Conservation (phyloP, 2,888 invertebrate genomes). For the Xestia rhomboidea region DNA sequence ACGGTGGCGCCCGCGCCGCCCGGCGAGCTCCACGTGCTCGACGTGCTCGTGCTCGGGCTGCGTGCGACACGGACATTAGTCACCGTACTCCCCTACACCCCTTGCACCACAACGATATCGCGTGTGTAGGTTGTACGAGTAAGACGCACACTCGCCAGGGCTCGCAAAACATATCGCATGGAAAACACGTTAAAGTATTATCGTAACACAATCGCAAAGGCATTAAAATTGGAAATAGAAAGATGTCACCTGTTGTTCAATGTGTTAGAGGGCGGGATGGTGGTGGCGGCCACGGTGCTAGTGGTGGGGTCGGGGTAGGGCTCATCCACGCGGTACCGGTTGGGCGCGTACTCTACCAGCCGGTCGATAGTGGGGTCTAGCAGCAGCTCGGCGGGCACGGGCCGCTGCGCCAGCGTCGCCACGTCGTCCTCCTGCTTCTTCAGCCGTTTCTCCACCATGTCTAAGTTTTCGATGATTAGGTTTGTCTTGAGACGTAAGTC, state of each 20-base stretch:
- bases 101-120: conserved; percentile 46
- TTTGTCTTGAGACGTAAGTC: conserved; percentile 95
- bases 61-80: conserved; percentile 86
- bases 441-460: conserved; percentile 95
- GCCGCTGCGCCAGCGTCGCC: conserved; percentile 94
- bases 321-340: conserved; percentile 90
- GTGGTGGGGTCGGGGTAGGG: conserved; percentile 82
- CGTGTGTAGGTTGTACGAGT: conserved; percentile 53
- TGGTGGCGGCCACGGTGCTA: conserved; percentile 81
- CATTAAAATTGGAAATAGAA: conserved; percentile 70
- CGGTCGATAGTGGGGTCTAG: conserved; percentile 94
- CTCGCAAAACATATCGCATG: conserved; percentile 59
- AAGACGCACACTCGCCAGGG: conserved; percentile 56
- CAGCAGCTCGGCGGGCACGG: conserved; percentile 93
- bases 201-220: conserved; percentile 69
- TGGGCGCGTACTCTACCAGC: conserved; percentile 94
- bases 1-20: conserved; percentile 73
- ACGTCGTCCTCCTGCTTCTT: conserved; percentile 97
- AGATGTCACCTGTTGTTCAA: conserved; percentile 86
- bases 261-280: conserved; percentile 76
- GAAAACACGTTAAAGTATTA: conserved; percentile 22
- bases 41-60: conserved; percentile 85
- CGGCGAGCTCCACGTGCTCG: conserved; percentile 73
- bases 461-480: conserved; percentile 96
- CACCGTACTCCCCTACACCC: conserved; percentile 70